A percentile compares a stretch with the other conserved stretches of the same genome.
These are phyloP conservation scores for Chrysochloris asiatica DNA, from an alignment of 2,113 vertebrate genomes.

Conservation along the genomic window DNA sequence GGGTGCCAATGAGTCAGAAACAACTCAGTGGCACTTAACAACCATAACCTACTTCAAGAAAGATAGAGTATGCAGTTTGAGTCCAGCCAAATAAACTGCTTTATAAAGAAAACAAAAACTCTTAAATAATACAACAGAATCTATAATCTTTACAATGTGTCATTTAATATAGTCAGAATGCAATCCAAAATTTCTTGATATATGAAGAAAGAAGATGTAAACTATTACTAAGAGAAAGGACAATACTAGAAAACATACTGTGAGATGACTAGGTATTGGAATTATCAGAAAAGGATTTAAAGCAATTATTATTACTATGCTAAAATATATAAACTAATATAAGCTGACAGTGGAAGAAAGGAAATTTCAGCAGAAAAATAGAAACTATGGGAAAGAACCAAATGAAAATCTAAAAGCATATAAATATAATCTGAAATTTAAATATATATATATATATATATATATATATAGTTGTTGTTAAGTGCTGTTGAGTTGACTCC, in stretches of 20 bases:
- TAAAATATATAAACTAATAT: neutral
- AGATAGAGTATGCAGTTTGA: neutral
- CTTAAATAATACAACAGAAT: neutral
- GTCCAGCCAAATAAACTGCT: neutral
- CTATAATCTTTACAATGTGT: neutral
- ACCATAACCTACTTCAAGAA: too few relatives aligned
- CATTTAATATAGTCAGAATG: neutral
- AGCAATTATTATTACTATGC: neutral
- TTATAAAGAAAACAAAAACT: neutral
- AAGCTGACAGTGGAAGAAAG: neutral
- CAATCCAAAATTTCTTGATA: neutral
- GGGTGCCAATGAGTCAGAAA: too few relatives aligned
- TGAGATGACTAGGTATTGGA: neutral
- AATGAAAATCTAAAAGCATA: neutral
- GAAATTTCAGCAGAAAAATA: too few relatives aligned
- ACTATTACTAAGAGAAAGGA: neutral
- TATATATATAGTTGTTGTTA: too few relatives aligned
- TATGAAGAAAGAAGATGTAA: neutral
- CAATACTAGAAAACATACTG: neutral
- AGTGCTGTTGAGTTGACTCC: too few relatives aligned
- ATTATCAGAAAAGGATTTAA: neutral
- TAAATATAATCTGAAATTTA: neutral
- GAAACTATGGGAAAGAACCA: too few relatives aligned
- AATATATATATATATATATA: too few relatives aligned
- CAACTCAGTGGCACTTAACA: too few relatives aligned